Evolutionary conservation across 2,888 invertebrate species (phyloP), one percentile per base, ranked within the genome.

Genomic region (Fragum fragum): DNA sequence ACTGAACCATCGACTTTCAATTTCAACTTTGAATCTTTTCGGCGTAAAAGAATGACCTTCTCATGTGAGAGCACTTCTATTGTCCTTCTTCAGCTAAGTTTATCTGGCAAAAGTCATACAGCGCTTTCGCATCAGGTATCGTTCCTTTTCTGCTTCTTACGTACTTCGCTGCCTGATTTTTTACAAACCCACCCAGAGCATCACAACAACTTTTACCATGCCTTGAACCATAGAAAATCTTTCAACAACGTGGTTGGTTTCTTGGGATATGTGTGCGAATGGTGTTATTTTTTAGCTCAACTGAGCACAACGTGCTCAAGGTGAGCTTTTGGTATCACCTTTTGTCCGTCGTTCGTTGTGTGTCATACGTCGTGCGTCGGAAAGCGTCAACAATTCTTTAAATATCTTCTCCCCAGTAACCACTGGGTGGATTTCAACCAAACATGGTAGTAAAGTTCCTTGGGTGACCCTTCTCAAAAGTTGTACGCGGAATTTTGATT

Each of bases 131-230:
- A 47, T 14, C n/a, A 14, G 47, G 47, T 9, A 47, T 47, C 14
- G 47, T 47, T 47, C 47, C 47, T 47, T 76, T 59, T 47, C 76
- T 18, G 11, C 47, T 61, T 39, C 39, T 59, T 6, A 74, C 74
- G 36, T 66, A 63, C 14, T 42, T 73, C n/a, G 21, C 23, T 28
- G 63, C 73, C 16, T 61, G 66, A 16, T 26, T 63, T 55, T 74
- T 74, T n/a, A 74, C 66, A 16, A 74, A 26, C 11, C 74, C 74
- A 26, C 66, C 68, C 52, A 74, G 21, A 53, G 16, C 55, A 57
- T 74, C 63, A 66, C 73, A 63, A 18, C n/a, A 28, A 63, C 66
- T 55, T 71, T 76, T 76, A 3, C 76, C 71, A 32, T 76, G 76
- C 26, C 76, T 70, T 1, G 61, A 71, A n/a, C 76, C 61, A 63